A percentile compares a stretch with the other conserved stretches of the same genome.
Conservation (phyloP, 2,113 vertebrate genomes). For the Origma solitaria region DNA sequence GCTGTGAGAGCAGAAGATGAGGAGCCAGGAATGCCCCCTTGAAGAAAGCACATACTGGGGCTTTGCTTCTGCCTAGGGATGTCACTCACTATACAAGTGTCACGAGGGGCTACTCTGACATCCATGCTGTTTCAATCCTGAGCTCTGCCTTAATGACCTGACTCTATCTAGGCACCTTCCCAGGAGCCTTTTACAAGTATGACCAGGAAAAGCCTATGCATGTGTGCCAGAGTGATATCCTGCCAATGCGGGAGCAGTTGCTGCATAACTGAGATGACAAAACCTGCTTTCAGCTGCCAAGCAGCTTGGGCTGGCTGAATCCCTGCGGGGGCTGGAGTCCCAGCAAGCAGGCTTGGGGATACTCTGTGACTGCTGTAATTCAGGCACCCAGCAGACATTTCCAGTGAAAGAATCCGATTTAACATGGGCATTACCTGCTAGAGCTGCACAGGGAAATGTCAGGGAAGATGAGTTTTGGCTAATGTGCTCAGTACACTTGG, state of each 20-base stretch:
- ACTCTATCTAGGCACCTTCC: neutral
- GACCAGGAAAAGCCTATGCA: neutral
- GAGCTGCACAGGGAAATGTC: neutral
- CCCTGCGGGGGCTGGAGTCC: neutral
- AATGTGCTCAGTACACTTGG: neutral
- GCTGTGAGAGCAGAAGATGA: neutral
- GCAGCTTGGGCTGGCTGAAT: neutral
- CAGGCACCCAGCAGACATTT: neutral
- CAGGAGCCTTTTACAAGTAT: neutral
- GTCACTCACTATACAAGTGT: rapidly evolving
- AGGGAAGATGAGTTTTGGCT: neutral
- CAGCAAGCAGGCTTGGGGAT: neutral
- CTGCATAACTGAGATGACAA: neutral
- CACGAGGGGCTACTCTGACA: neutral
- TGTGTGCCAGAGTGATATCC: neutral
- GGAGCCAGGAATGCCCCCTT: neutral
- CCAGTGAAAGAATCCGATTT: neutral
- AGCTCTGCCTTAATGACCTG: neutral
- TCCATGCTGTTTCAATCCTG: neutral
- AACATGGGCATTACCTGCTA: neutral
- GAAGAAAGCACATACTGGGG: rapidly evolving
- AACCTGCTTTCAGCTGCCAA: slow-evolving; percentile 4
- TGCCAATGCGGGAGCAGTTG: neutral
- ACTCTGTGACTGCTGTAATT: neutral
- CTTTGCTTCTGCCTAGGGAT: neutral